Evolutionary conservation across 2,888 invertebrate genomes (phyloP).

Genomic region (Hydroisotoma schaefferi): DNA sequence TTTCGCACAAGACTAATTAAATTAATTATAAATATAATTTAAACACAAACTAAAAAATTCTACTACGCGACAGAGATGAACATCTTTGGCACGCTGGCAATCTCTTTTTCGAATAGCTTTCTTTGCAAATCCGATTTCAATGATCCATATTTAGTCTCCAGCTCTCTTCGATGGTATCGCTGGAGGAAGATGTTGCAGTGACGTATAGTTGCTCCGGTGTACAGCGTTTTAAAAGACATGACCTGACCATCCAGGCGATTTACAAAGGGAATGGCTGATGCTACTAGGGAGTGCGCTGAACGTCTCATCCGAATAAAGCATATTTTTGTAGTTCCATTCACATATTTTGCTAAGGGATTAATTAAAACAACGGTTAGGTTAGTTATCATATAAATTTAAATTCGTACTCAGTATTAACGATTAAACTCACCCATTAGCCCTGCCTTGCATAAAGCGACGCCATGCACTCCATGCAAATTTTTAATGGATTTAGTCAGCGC

Average conservation of each 20-base stretch:
- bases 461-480: constrained; percentile 39
- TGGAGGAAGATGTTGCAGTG: constrained; percentile 38
- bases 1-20: no score
- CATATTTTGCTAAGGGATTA: constrained; percentile 22
- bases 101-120: constrained; percentile 28
- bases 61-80: not conserved
- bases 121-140: constrained; percentile 35
- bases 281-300: constrained; percentile 33
- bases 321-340: constrained; percentile 29
- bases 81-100: constrained; percentile 15
- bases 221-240: constrained; percentile 23
- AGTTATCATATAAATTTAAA: not conserved
- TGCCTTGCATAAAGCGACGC: constrained; percentile 34
- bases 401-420: not conserved
- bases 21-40: no score
- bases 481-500: constrained; percentile 25
- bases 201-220: constrained; percentile 39
- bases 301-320: constrained; percentile 34
- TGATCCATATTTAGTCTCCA: constrained; percentile 32
- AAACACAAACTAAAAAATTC: no score
- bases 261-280: constrained; percentile 33
- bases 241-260: constrained; percentile 26
- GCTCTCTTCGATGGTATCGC: constrained; percentile 25
- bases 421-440: constrained; percentile 31
- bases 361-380: not conserved